These are phyloP conservation scores for Thymelicus lineola DNA, from an alignment of 2,888 invertebrate genomes.

Conservation along the genomic window DNA sequence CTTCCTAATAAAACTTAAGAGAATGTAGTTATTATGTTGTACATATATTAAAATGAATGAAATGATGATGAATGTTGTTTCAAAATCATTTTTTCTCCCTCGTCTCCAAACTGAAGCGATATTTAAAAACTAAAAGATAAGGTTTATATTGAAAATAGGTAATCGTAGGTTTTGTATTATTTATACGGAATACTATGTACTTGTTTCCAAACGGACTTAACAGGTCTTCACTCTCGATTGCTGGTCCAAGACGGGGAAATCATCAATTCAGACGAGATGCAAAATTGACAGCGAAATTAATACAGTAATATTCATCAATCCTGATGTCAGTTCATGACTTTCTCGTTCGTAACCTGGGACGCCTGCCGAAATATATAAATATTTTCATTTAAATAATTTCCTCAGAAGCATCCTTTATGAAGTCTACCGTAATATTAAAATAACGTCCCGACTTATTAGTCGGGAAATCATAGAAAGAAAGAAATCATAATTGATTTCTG, in stretches of 20 bases:
- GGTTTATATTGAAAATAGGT: too few species aligned
- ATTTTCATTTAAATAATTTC: slow-evolving; percentile 24
- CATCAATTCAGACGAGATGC: slow-evolving; percentile 15
- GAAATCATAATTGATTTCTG: slow-evolving; percentile 10
- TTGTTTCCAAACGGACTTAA: too few species aligned
- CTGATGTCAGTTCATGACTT: slow-evolving; percentile 53
- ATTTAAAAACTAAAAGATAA: too few species aligned
- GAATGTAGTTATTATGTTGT: too few species aligned
- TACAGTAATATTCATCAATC: slow-evolving; percentile 57
- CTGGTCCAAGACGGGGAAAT: slow-evolving; percentile 16
- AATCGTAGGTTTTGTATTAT: too few species aligned
- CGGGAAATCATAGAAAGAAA: too few species aligned
- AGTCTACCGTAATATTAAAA: slow-evolving; percentile 17
- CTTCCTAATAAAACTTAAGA: too few species aligned
- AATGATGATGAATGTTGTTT: too few species aligned
- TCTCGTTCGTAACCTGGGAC: slow-evolving; percentile 59
- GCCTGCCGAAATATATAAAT: slow-evolving; percentile 48
- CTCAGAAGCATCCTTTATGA: slow-evolving; percentile 18
- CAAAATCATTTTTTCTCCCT: too few species aligned
- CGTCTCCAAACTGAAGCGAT: too few species aligned
- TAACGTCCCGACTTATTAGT: slow-evolving; percentile 6
- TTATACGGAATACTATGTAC: background rate
- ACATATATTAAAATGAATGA: too few species aligned
- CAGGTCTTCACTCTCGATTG: too few species aligned
- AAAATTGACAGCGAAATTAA: slow-evolving; percentile 41